Conservation (phyloP, 2,888 invertebrate genomes). For the Teinopalpus imperialis region DNA sequence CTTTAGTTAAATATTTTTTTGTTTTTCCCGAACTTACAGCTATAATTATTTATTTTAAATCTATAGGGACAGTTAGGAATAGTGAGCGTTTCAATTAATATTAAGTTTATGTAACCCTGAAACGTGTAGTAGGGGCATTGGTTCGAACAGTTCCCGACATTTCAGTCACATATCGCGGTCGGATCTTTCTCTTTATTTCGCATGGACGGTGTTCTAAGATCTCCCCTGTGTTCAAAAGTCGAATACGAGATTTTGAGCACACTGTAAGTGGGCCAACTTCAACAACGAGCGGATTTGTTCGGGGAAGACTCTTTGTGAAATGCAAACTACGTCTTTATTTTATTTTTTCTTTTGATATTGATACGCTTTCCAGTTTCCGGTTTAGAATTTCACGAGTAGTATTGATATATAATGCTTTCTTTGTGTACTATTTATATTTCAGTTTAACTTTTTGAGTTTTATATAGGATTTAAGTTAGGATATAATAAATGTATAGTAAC, state of each 20-base stretch:
- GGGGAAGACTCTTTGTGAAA: slow-evolving; percentile 23
- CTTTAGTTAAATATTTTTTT: too few species aligned
- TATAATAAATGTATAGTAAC: too few species aligned
- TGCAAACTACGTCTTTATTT: slow-evolving; percentile 18
- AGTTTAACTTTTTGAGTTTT: too few species aligned
- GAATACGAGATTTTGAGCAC: slow-evolving; percentile 31
- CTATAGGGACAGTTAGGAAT: too few species aligned
- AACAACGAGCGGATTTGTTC: slow-evolving; percentile 22
- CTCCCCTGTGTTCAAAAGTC: slow-evolving; percentile 28
- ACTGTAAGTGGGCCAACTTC: slow-evolving; percentile 39
- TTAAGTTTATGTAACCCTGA: too few species aligned
- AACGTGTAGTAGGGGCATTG: slow-evolving; percentile 34
- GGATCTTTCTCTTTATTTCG: slow-evolving; percentile 36
- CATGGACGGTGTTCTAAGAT: slow-evolving; percentile 35
- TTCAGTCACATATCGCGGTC: slow-evolving; percentile 39
- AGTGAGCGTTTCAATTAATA: too few species aligned
- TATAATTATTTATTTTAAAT: too few species aligned
- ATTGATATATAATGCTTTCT: too few species aligned
- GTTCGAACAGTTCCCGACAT: slow-evolving; percentile 31
- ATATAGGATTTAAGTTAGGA: too few species aligned
- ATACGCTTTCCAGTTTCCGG: slow-evolving; percentile 2
- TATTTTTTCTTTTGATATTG: slow-evolving; percentile 10
- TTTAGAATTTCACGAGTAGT: too few species aligned
- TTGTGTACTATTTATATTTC: too few species aligned
- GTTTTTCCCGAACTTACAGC: too few species aligned